Percentiles rank a stretch among this genome's conserved stretches.
Evolutionary conservation across 2,113 vertebrate species (phyloP).

Genomic region (Echinops telfairi): DNA sequence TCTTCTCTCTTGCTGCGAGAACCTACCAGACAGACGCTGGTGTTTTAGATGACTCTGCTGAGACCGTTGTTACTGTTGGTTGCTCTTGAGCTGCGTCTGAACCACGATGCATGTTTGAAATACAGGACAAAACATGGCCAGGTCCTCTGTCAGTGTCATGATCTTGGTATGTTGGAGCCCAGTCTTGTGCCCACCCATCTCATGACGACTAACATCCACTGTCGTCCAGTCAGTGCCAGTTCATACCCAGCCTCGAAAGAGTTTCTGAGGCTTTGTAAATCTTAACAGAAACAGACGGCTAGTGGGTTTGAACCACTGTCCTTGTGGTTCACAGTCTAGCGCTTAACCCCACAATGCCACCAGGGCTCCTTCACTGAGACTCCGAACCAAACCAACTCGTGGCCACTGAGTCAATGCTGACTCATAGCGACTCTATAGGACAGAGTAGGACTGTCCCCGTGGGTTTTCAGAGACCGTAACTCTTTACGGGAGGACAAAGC

Average conservation of each 20-base stretch:
- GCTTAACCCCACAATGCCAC: too few species aligned
- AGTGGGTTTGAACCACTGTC: too few species aligned
- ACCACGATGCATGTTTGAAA: background rate
- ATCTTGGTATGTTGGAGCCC: background rate
- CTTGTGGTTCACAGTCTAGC: too few species aligned
- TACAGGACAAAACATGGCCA: background rate
- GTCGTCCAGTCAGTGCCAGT: too few species aligned
- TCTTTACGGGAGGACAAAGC: too few species aligned
- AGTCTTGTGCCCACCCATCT: background rate
- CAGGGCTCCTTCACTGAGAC: background rate
- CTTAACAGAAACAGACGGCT: too few species aligned
- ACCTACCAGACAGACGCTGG: background rate
- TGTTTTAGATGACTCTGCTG: background rate
- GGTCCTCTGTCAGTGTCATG: background rate
- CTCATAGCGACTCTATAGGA: background rate
- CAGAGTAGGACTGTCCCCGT: too few species aligned
- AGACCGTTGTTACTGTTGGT: background rate
- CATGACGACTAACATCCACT: background rate
- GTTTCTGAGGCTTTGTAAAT: too few species aligned
- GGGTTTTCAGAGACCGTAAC: too few species aligned
- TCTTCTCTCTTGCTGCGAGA: background rate
- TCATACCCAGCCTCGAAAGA: too few species aligned
- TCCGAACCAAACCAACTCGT: too few species aligned
- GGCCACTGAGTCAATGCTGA: too few species aligned
- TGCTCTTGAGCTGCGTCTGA: background rate